phyloP scores from a whole-genome alignment of 2,113 vertebrate species.

The Chrysemys picta region DNA sequence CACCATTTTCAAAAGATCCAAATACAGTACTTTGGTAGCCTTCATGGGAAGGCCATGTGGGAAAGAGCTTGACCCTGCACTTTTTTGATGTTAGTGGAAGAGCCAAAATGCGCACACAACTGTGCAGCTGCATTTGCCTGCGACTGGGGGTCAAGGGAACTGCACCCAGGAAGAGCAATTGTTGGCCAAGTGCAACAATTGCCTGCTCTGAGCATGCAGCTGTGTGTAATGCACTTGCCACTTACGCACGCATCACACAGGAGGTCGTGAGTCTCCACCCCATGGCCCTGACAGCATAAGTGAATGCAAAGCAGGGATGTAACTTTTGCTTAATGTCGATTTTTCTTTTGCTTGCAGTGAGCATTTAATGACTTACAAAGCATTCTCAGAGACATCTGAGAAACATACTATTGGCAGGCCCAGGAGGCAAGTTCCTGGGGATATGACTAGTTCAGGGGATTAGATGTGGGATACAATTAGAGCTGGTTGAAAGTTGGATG shows the following conservation, averaged over 20 bases:
- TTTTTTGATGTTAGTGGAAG: background rate
- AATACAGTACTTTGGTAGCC: background rate
- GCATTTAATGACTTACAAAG: background rate
- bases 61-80: background rate
- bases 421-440: too few relatives aligned
- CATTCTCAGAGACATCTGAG: background rate
- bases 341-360: background rate
- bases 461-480: too few relatives aligned
- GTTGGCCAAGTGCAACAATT: background rate
- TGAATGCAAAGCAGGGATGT: background rate
- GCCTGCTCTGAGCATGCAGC: background rate
- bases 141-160: background rate
- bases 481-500: too few relatives aligned
- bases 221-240: background rate
- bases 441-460: too few relatives aligned
- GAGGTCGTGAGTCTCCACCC: background rate
- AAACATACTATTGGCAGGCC: background rate
- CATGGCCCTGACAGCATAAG: too few relatives aligned
- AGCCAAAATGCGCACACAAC: background rate
- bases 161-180: background rate
- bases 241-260: background rate
- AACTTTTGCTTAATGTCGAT: background rate
- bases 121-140: background rate
- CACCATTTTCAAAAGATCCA: background rate
- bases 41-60: background rate